Conservation (phyloP, 2,113 vertebrate genomes). For the Platycercus adscitus region DNA sequence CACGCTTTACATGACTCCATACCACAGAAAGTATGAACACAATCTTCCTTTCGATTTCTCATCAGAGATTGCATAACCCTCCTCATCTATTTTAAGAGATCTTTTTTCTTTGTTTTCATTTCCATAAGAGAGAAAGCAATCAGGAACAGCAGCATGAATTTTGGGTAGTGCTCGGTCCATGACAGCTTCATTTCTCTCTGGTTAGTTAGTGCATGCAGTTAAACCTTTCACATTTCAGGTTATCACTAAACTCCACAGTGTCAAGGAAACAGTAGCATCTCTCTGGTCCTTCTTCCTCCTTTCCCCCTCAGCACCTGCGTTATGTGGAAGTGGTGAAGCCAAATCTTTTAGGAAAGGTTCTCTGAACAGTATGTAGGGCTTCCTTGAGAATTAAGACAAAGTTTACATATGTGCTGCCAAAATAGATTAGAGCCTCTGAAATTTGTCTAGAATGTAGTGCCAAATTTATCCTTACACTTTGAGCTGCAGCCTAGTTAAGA, state of each 20-base stretch:
- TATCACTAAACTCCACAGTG: background rate
- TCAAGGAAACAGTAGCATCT: rapidly evolving
- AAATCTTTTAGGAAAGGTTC: background rate
- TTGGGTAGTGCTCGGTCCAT: rapidly evolving
- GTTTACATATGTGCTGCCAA: background rate
- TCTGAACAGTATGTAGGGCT: background rate
- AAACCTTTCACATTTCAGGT: background rate
- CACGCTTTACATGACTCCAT: rapidly evolving
- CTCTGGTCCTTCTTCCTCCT: background rate
- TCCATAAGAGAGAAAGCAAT: rapidly evolving
- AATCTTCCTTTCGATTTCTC: background rate
- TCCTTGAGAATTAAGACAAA: background rate
- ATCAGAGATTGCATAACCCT: background rate
- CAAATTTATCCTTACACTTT: background rate
- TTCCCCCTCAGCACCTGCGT: background rate
- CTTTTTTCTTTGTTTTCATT: background rate
- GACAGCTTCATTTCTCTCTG: background rate
- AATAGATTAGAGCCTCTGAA: background rate
- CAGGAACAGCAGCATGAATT: background rate
- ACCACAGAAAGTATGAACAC: background rate
- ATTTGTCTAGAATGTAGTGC: background rate
- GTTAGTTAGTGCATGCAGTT: background rate
- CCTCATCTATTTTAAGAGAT: background rate
- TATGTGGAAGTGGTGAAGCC: background rate
- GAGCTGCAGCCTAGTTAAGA: background rate